phyloP scores from a whole-genome alignment of 2,888 invertebrate species.

The Dysmachus trigonus region DNA sequence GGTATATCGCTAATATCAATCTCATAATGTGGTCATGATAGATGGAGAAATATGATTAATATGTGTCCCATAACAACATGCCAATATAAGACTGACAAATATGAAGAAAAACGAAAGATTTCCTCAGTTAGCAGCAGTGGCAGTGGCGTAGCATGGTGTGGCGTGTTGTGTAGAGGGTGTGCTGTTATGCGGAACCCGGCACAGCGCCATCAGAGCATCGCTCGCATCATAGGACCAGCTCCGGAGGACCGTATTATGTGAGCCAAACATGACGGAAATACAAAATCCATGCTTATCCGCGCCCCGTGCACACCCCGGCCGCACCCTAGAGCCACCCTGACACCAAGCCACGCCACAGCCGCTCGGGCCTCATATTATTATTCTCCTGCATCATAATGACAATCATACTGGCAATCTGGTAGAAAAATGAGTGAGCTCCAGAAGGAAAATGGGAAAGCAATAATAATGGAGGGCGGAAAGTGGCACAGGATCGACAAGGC shows the following conservation, averaged over 20 bases:
- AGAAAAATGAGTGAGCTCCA: constrained; percentile 37
- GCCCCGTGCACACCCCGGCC: background rate
- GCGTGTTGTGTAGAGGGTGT: background rate
- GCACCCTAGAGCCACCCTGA: background rate
- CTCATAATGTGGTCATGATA: constrained; percentile 27
- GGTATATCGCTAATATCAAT: constrained; percentile 29
- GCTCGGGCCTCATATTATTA: constrained; percentile 31
- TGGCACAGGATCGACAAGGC: constrained; percentile 21
- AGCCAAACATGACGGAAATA: constrained; percentile 41
- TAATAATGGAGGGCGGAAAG: constrained; percentile 35
- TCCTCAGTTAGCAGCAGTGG: background rate
- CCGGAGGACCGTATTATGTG: constrained; percentile 26
- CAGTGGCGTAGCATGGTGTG: background rate
- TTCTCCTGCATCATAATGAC: constrained; percentile 40
- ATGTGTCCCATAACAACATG: constrained; percentile 42
- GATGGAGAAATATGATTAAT: constrained; percentile 34
- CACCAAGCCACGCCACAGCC: background rate
- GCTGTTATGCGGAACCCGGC: background rate
- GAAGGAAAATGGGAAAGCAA: constrained; percentile 38
- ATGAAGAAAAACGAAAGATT: constrained; percentile 40
- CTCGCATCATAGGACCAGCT: background rate
- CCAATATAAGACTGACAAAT: constrained; percentile 43
- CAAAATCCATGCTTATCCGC: constrained; percentile 34
- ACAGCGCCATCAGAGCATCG: background rate
- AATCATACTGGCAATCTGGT: constrained; percentile 42